These are phyloP conservation scores for Paramuricea clavata DNA, from an alignment of 92 coral and sea anemone genomes.

Conservation along the genomic window DNA sequence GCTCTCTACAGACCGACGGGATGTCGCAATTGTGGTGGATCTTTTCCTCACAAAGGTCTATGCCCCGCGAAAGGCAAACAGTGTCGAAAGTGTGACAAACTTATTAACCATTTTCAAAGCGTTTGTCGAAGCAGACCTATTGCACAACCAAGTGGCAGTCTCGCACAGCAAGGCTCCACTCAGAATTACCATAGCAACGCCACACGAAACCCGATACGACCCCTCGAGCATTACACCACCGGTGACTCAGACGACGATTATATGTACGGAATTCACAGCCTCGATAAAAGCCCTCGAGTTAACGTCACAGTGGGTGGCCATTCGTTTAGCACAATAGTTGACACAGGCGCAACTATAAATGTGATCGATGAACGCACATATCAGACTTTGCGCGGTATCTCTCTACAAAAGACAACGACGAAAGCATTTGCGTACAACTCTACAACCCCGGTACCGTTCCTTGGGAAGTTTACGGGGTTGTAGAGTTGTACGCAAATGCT, in stretches of 20 bases:
- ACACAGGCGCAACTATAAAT: not conserved
- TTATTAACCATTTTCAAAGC: conserved; percentile 47
- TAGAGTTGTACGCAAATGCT: conserved; percentile 24
- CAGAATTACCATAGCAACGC: no score
- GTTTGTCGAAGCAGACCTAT: conserved; percentile 33
- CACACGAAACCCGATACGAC: no score
- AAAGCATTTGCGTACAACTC: conserved; percentile 36
- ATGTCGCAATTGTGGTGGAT: conserved; percentile 27
- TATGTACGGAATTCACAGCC: not conserved
- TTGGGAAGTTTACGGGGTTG: not conserved
- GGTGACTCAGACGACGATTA: not conserved
- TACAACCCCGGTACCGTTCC: not conserved
- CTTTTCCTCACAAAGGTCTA: not conserved
- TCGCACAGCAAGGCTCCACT: no score
- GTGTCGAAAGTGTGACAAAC: not conserved
- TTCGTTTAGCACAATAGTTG: not conserved
- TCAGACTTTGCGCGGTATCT: conserved; percentile 13
- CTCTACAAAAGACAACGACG: conserved; percentile 50
- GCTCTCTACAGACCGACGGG: not conserved
- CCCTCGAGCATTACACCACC: no score
- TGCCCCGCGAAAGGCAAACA: not conserved
- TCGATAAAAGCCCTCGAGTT: not conserved
- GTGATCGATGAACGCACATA: not conserved
- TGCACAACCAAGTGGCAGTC: not conserved
- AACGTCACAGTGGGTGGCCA: not conserved